Conservation (phyloP, 2,113 vertebrate genomes). For the Dunckerocampus dactyliophorus region DNA sequence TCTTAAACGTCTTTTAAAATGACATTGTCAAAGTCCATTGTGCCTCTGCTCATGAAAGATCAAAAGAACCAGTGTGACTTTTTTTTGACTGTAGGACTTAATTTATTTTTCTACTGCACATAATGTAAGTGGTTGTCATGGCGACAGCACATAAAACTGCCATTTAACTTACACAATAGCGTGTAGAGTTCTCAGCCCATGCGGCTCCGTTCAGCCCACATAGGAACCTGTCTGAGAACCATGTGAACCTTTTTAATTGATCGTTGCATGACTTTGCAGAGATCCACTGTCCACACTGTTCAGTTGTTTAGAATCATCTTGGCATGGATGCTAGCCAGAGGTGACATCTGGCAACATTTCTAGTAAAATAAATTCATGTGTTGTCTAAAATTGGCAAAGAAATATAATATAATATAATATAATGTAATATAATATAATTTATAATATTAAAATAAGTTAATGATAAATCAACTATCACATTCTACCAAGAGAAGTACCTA, state of each 20-base stretch:
- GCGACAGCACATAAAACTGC: background rate
- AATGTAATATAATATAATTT: no score
- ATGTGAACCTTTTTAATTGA: background rate
- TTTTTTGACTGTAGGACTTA: background rate
- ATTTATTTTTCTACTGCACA: background rate
- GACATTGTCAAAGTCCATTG: slow-evolving; percentile 6
- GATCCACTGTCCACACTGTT: no score
- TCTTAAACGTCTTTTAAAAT: slow-evolving; percentile 1
- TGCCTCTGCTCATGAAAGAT: background rate
- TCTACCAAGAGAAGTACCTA: no score
- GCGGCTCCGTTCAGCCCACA: background rate
- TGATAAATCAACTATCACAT: no score
- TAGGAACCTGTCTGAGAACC: background rate
- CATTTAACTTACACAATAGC: background rate
- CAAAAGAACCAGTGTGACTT: no score
- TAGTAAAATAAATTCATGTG: no score
- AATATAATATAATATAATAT: no score
- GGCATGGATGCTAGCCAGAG: no score
- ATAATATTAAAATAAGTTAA: no score
- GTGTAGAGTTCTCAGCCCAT: background rate
- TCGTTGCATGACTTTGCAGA: background rate
- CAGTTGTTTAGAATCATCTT: no score
- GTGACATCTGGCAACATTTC: no score
- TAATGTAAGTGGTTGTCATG: slow-evolving; percentile 1
- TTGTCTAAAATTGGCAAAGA: no score